Percentiles rank a stretch among this genome's conserved stretches.
phyloP scores from a whole-genome alignment of 23 tunicate species.

The Clavelina lepadiformis region DNA sequence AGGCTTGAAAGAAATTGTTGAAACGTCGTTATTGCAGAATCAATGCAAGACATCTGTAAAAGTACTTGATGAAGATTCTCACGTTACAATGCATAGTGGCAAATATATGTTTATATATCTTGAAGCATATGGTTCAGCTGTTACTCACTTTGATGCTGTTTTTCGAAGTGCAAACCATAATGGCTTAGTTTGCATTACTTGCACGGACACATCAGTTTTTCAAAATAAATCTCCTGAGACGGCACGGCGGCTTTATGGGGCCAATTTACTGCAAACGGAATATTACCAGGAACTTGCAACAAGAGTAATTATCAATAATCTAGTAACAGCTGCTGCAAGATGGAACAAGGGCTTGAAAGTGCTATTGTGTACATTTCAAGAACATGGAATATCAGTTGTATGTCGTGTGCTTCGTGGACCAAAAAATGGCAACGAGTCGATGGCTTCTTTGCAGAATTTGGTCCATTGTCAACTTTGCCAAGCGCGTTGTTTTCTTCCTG shows the following conservation, averaged over 20 bases:
- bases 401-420: conserved; percentile 52
- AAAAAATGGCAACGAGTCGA: conserved; percentile 30
- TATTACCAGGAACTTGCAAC: conserved; percentile 53
- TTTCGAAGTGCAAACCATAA: conserved; percentile 43
- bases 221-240: conserved; percentile 66
- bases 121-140: conserved; percentile 44
- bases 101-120: conserved; percentile 55
- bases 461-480: conserved; percentile 74
- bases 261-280: conserved; percentile 49
- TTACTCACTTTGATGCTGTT: conserved; percentile 66
- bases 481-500: conserved; percentile 26
- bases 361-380: conserved; percentile 29
- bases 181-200: conserved; percentile 54
- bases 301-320: conserved; percentile 54
- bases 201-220: conserved; percentile 48
- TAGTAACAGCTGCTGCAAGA: conserved; percentile 56
- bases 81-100: conserved; percentile 46
- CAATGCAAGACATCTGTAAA: background rate
- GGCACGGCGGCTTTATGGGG: conserved; percentile 49
- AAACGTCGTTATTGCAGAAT: background rate
- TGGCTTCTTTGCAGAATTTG: conserved; percentile 17
- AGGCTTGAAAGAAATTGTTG: background rate
- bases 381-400: conserved; percentile 41
- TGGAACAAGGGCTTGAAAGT: conserved; percentile 71
- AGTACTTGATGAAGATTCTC: conserved; percentile 37